Percentiles rank a stretch among this genome's conserved stretches.
phyloP scores from a whole-genome alignment of 2,888 invertebrate species.

The Agonopterix alstromeriana region DNA sequence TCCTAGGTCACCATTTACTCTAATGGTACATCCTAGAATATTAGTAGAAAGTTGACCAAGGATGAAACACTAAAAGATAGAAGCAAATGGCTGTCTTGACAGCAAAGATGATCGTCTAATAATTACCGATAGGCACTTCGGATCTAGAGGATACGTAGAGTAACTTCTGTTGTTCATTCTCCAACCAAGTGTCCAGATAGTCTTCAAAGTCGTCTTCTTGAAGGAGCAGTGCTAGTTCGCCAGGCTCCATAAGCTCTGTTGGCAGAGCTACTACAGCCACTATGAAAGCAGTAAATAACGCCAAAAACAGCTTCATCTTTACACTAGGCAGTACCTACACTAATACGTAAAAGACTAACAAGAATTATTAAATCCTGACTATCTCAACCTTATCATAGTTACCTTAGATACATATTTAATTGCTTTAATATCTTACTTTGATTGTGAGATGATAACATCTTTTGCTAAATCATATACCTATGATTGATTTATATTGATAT shows the following conservation, averaged over 20 bases:
- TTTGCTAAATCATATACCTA: no score
- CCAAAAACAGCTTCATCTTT: not conserved
- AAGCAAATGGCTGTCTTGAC: not conserved
- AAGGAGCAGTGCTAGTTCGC: slow-evolving; percentile 45
- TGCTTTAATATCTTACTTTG: not conserved
- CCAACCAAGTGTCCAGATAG: slow-evolving; percentile 60
- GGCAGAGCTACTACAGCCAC: slow-evolving; percentile 28
- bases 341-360: no score
- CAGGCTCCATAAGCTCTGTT: slow-evolving; percentile 43
- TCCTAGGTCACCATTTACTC: slow-evolving; percentile 64
- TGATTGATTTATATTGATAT: no score
- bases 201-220: slow-evolving; percentile 67
- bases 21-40: slow-evolving; percentile 54
- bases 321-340: not conserved
- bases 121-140: not conserved
- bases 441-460: not conserved
- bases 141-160: not conserved
- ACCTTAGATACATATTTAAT: no score
- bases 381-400: not conserved
- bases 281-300: slow-evolving; percentile 21
- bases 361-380: not conserved
- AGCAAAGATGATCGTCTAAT: not conserved
- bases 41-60: no score
- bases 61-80: no score
- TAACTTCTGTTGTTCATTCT: slow-evolving; percentile 33